Evolutionary conservation across 2,797 vertebrate species (phyloP), one percentile per base, ranked within the genome.

Genomic region (Brotogeris chrysoptera): DNA sequence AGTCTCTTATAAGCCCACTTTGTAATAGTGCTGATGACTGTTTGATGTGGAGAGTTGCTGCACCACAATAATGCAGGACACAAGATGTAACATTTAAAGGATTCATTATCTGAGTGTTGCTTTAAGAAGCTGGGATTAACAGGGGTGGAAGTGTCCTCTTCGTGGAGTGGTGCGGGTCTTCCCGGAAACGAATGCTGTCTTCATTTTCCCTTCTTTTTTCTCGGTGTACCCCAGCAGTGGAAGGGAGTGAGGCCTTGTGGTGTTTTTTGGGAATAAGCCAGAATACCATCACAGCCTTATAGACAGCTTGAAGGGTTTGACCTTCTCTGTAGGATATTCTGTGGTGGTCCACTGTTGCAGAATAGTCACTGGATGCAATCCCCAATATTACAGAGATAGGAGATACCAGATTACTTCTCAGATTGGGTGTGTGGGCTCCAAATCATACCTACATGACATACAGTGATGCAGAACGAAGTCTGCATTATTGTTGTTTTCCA

Each of bases 11-110:
- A 98, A 98, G 98, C 98, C 98, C 98, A 98, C 98, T 98, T 98
- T 98, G 98, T 99, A 99, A 99, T 98, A 98, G 98, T 98, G 98
- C 98, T 98, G 98, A 98, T 97, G 98, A 97, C 96, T 98, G 99
- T 99, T 99, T 99, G 99, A 99, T 99, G 99, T 99, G 98, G 98
- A 99, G 98, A 99, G 98, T 98, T 93, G 98, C 98, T 97, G 98
- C 98, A 98, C 98, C 98, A 97, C 98, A 98, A 98, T 98, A 98
- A 98, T 98, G 98, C 98, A 98, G 97, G 98, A 98, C 98, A 98
- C 99, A 99, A 99, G 98, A 98, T 99, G 98, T 98, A 98, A 98
- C 98, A 98, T 99, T 98, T 99, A 99, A 99, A 99, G 98, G 97
- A 98, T 98, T 99, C 98, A 98, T 99, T 99, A 99, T 98, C 98